Evolutionary conservation across 2,113 vertebrate genomes (phyloP), one percentile per base, ranked within the genome.

Genomic region (Oceanodroma tethys): DNA sequence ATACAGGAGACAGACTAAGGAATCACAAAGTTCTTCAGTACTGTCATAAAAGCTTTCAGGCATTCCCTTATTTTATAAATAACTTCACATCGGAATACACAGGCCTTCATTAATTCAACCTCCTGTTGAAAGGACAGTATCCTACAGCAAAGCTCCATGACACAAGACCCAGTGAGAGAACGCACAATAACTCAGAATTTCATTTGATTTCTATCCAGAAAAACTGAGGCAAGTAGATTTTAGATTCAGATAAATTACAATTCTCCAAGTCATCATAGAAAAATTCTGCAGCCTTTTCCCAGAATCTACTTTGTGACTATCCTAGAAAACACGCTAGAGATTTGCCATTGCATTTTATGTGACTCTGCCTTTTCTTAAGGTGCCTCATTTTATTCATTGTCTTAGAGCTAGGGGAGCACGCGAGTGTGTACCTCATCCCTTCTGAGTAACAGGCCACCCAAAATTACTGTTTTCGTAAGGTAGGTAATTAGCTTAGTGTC

Each of bases 61-160:
- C 7, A 83, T 43, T 52, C 20, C 18, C 15, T 62, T 74, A n/a
- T 86, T 87, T 90, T 56, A 29, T 38, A 67, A 52, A 38, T 18
- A 63, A 13, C 29, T 81, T 67, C 42, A 56, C 0, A 0, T 30
- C 48, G 7, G 8, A 27, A 65, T 38, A 55, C 20, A 62, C 2
- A 55, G 27, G 7, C 6, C 16, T 65, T 72, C 22, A 32, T 59
- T 59, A 84, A 81, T 70, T 83, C 56, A 92, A 42, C 5, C 6
- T 70, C 23, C 29, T 34, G 6, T 62, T 56, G 42, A 73, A 89
- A 87, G 45, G 29, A 43, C 19, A 62, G 29, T 10, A 29, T 85
- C 38, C 38, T 81, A 47, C 55, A 70, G 27, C 72, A 89, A 53
- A 86, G 29, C 7, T 74, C 40, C 32, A 20, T 25, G 26, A 71